A percentile compares a stretch with the other conserved stretches of the same genome.
Conservation (phyloP, 2,888 invertebrate species). For the Thecocarcelia acutangulata region DNA sequence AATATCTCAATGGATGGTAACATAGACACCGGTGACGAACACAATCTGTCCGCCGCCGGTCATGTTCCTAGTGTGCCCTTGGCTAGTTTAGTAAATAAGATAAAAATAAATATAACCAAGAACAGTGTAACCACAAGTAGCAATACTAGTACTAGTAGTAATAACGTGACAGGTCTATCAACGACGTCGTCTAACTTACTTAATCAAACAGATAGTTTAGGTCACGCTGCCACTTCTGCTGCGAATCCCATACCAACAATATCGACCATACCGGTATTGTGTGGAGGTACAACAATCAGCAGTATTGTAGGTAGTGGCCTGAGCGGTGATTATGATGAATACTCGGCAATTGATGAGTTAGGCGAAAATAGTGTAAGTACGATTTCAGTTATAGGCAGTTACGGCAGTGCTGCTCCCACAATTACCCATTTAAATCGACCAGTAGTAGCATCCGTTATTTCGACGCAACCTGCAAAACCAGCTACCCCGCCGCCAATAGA, state of each 20-base stretch:
- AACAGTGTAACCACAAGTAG: slow-evolving; percentile 82
- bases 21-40: slow-evolving; percentile 85
- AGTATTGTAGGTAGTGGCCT: slow-evolving; percentile 55
- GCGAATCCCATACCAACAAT: slow-evolving; percentile 74
- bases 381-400: slow-evolving; percentile 79
- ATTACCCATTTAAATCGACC: slow-evolving; percentile 58
- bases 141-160: slow-evolving; percentile 76
- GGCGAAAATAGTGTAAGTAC: slow-evolving; percentile 74
- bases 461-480: slow-evolving; percentile 49
- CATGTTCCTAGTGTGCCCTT: slow-evolving; percentile 79
- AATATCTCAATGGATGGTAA: slow-evolving; percentile 88
- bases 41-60: slow-evolving; percentile 80
- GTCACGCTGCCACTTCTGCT: slow-evolving; percentile 48
- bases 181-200: slow-evolving; percentile 66
- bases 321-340: slow-evolving; percentile 45
- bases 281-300: slow-evolving; percentile 76
- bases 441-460: slow-evolving; percentile 43
- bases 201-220: slow-evolving; percentile 66
- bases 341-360: slow-evolving; percentile 39
- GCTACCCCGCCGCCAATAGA: slow-evolving; percentile 69
- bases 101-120: slow-evolving; percentile 92
- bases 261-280: slow-evolving; percentile 80
- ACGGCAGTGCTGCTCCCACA: slow-evolving; percentile 71
- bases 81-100: slow-evolving; percentile 83
- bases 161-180: slow-evolving; percentile 64